Percentiles rank a stretch among this genome's conserved stretches.
Conservation (phyloP, 2,797 vertebrate species). For the Lepus townsendii region DNA sequence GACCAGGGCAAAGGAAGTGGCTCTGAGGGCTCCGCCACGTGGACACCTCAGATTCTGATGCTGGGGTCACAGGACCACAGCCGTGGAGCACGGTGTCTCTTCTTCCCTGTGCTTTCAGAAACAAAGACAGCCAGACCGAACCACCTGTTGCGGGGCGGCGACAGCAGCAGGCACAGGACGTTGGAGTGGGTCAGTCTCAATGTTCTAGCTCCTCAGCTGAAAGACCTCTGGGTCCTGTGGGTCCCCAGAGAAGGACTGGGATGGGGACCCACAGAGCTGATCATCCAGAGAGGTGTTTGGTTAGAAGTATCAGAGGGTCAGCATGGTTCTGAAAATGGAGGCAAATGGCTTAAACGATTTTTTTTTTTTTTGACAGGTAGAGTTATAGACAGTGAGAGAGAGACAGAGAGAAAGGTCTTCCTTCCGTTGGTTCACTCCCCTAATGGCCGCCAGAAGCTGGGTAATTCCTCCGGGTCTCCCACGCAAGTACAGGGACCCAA, state of each 20-base stretch:
- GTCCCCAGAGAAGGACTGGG: background rate
- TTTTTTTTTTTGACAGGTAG: too few species aligned
- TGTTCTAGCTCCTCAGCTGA: background rate
- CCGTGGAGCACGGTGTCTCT: background rate
- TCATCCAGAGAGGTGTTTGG: background rate
- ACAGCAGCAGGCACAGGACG: background rate
- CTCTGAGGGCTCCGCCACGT: background rate
- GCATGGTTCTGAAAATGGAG: conserved; percentile 35
- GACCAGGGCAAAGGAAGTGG: background rate
- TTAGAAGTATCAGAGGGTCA: background rate
- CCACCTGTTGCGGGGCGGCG: background rate
- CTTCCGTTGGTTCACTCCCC: too few species aligned
- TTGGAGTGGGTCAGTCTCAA: background rate
- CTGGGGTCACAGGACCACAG: background rate
- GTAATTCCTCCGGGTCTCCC: too few species aligned
- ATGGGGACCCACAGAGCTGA: background rate
- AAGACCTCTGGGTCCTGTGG: background rate
- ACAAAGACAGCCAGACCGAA: background rate
- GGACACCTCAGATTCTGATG: background rate
- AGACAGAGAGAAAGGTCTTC: too few species aligned
- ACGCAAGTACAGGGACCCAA: too few species aligned
- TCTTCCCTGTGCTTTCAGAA: conserved; percentile 32
- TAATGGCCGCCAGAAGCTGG: too few species aligned
- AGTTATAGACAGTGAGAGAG: too few species aligned
- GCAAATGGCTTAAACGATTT: conserved; percentile 20